Conservation (phyloP, 1,140 invertebrate species). For the Oryzaephilus surinamensis region DNA sequence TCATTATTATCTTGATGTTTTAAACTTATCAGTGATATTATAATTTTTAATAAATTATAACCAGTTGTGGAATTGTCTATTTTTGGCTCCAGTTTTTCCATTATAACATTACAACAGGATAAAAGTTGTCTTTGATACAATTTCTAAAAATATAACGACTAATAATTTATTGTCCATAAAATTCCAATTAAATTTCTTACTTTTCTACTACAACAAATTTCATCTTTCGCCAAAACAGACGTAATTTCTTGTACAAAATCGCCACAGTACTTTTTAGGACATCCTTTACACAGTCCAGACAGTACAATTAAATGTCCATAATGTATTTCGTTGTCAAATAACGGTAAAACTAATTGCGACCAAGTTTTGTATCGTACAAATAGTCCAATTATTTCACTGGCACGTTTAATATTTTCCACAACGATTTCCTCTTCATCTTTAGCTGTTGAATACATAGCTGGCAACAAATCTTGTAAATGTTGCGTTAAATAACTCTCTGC, state of each 20-base stretch:
- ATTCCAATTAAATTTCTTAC: too few relatives aligned
- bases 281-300: constrained; percentile 39
- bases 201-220: constrained; percentile 36
- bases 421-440: constrained; percentile 50
- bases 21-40: too few relatives aligned
- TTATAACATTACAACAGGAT: too few relatives aligned
- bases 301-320: constrained; percentile 43
- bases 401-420: constrained; percentile 44
- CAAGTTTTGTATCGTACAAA: constrained; percentile 47
- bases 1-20: background rate
- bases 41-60: too few relatives aligned
- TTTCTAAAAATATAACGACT: too few relatives aligned
- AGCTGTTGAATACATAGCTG: constrained; percentile 46
- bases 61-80: too few relatives aligned
- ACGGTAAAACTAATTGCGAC: constrained; percentile 40
- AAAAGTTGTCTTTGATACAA: too few relatives aligned
- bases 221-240: constrained; percentile 26
- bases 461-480: constrained; percentile 48
- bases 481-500: constrained; percentile 58
- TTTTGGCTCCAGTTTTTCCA: too few relatives aligned
- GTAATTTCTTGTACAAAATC: constrained; percentile 27
- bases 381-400: constrained; percentile 50
- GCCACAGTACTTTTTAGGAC: constrained; percentile 25
- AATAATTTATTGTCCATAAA: too few relatives aligned
- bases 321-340: constrained; percentile 38